These are phyloP conservation scores for Capra hircus DNA, from an alignment of 2,113 vertebrate species.

Conservation along the genomic window DNA sequence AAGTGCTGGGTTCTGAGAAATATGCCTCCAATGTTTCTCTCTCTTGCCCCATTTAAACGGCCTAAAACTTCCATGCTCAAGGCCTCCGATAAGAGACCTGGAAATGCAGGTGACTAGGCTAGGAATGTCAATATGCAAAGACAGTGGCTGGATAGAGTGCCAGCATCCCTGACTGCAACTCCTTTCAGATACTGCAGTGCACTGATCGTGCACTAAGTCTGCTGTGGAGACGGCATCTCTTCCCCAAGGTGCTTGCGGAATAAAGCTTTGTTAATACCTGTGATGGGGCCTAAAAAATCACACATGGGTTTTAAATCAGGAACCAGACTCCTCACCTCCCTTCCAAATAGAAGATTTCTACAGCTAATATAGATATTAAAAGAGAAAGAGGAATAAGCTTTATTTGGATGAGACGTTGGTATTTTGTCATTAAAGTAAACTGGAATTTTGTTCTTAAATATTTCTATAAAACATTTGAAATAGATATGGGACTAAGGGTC, in stretches of 20 bases:
- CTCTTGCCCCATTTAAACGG: fast-evolving
- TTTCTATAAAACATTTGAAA: neutral
- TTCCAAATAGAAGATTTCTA: neutral
- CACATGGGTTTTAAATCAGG: neutral
- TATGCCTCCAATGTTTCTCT: neutral
- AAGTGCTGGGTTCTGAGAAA: neutral
- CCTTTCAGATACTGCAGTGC: neutral
- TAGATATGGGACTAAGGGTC: neutral
- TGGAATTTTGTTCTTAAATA: neutral
- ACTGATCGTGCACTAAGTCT: neutral
- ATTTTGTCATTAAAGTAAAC: neutral
- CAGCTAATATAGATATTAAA: neutral
- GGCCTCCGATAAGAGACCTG: neutral
- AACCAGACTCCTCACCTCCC: neutral
- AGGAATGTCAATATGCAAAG: neutral
- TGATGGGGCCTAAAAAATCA: neutral
- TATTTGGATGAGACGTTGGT: neutral
- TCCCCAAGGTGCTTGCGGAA: neutral
- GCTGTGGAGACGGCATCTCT: neutral
- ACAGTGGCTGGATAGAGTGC: neutral
- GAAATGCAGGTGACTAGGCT: neutral
- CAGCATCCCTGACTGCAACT: neutral
- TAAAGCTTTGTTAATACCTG: neutral
- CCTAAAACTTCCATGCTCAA: neutral
- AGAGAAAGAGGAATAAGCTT: neutral